These are phyloP conservation scores for Hypselothyrea guttata DNA, from an alignment of 2,888 invertebrate species.

Conservation along the genomic window DNA sequence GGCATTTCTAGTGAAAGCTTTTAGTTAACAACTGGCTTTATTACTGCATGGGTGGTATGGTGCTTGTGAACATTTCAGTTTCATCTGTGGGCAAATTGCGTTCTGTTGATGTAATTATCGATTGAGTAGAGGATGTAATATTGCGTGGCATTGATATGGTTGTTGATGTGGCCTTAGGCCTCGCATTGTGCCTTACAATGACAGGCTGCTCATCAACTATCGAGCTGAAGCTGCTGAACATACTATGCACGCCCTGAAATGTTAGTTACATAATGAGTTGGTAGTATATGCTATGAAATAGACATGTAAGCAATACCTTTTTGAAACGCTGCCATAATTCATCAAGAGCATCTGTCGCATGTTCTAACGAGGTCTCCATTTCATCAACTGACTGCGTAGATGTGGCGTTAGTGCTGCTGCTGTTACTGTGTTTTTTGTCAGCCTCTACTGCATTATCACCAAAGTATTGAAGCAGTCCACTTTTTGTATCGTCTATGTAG, in stretches of 20 bases:
- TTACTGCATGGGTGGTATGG: not conserved
- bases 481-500: slow-evolving; percentile 20
- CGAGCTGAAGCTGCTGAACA: slow-evolving; percentile 30
- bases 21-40: no score
- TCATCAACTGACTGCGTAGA: slow-evolving; percentile 33
- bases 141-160: slow-evolving; percentile 14
- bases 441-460: slow-evolving; percentile 7
- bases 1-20: not conserved
- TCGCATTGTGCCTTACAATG: slow-evolving; percentile 8
- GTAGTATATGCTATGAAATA: no score
- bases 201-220: slow-evolving; percentile 1
- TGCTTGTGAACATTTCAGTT: slow-evolving; percentile 7
- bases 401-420: slow-evolving; percentile 6
- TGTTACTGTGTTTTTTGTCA: not conserved
- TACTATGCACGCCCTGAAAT: slow-evolving; percentile 39
- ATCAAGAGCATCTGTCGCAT: slow-evolving; percentile 47
- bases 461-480: slow-evolving; percentile 38
- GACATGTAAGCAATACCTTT: slow-evolving; percentile 58
- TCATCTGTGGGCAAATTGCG: not conserved
- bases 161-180: not conserved
- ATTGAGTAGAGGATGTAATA: slow-evolving; percentile 12
- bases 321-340: slow-evolving; percentile 57
- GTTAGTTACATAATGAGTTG: slow-evolving; percentile 9
- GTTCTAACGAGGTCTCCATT: slow-evolving; percentile 50
- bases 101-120: not conserved